Conservation (phyloP, 2,888 invertebrate species). For the Orchestes rusci region DNA sequence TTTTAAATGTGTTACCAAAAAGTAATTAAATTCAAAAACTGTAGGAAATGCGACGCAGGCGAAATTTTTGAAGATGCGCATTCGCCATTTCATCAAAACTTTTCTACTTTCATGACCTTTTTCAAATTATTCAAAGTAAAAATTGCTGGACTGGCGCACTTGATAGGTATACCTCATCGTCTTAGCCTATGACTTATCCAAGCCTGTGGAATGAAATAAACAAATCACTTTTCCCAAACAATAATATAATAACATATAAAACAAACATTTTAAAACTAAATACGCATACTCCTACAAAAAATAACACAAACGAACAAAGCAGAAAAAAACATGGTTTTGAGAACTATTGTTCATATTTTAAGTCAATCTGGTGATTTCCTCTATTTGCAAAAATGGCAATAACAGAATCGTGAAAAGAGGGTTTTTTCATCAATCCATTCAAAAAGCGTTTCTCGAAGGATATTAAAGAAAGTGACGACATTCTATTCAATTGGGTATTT, state of each 20-base stretch:
- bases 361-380: constrained; percentile 12
- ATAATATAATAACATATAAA: constrained; percentile 11
- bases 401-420: constrained; percentile 12
- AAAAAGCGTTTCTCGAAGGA: constrained; percentile 11
- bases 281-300: constrained; percentile 3
- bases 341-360: constrained; percentile 9
- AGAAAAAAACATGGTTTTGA: neutral
- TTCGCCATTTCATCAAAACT: no score
- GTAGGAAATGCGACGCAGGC: no score
- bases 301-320: constrained; percentile 1
- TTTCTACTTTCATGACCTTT: no score
- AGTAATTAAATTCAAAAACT: no score
- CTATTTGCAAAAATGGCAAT: constrained; percentile 12
- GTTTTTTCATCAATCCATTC: constrained; percentile 16
- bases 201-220: constrained; percentile 6
- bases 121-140: constrained; percentile 8
- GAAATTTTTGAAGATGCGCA: no score
- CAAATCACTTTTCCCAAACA: constrained; percentile 8
- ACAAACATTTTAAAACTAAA: no score
- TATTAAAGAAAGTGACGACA: constrained; percentile 10
- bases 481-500: constrained; percentile 11
- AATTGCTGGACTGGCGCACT: constrained; percentile 2
- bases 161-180: constrained; percentile 5
- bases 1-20: no score
- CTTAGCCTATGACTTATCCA: constrained; percentile 6